phyloP scores from a whole-genome alignment of 2,797 vertebrate species.

The Sparus aurata region DNA sequence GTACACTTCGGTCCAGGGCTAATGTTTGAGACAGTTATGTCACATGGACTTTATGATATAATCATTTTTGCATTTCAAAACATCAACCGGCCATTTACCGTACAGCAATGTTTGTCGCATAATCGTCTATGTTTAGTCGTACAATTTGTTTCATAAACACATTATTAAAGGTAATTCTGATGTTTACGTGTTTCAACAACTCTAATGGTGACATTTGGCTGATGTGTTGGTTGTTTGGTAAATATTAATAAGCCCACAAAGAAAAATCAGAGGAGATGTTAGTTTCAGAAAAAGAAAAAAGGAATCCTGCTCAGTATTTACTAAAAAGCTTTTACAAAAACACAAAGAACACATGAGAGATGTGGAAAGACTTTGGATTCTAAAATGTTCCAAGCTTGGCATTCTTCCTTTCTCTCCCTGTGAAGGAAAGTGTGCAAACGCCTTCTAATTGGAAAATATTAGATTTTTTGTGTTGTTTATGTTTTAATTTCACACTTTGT shows the following conservation, averaged over 20 bases:
- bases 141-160: not conserved
- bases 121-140: not conserved
- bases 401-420: too few species aligned
- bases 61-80: slow-evolving; percentile 4
- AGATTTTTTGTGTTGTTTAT: not conserved
- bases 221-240: not conserved
- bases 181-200: not conserved
- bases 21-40: slow-evolving; percentile 19
- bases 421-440: not conserved
- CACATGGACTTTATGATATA: not conserved
- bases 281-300: not conserved
- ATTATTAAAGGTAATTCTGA: not conserved
- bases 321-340: not conserved
- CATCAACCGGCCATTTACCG: not conserved
- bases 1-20: not conserved
- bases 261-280: not conserved
- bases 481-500: not conserved
- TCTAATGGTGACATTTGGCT: not conserved
- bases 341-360: not conserved
- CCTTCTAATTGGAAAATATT: not conserved
- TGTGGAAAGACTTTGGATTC: not conserved
- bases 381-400: not conserved
- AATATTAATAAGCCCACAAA: not conserved
- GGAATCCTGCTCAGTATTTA: not conserved
- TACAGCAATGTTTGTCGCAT: not conserved